phyloP scores from a whole-genome alignment of 2,888 invertebrate genomes.

The Apantesis nais region DNA sequence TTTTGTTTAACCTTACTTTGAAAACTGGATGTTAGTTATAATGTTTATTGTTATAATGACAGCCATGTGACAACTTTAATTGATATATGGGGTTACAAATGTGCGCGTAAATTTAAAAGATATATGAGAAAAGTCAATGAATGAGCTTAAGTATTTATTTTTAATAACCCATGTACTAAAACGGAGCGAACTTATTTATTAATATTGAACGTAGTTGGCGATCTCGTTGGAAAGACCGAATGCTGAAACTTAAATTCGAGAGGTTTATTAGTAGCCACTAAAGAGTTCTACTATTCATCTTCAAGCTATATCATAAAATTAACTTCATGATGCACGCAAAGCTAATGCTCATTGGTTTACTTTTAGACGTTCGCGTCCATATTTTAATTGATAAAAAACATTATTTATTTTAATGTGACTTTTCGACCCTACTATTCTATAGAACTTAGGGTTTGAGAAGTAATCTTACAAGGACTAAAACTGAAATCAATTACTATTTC shows the following conservation, averaged over 20 bases:
- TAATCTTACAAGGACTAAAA: too few species aligned
- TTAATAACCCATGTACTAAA: not conserved
- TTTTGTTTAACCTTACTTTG: too few species aligned
- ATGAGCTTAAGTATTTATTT: not conserved
- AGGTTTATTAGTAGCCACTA: too few species aligned
- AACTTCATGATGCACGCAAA: not conserved
- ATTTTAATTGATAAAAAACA: too few species aligned
- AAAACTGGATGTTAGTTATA: too few species aligned
- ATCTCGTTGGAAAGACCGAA: not conserved
- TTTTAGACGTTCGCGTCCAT: too few species aligned
- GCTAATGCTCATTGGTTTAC: too few species aligned
- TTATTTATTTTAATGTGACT: too few species aligned
- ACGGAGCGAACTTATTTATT: not conserved
- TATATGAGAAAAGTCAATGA: not conserved
- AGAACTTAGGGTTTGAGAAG: not conserved
- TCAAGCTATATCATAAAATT: not conserved
- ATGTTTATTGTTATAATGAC: too few species aligned
- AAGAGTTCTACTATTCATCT: not conserved
- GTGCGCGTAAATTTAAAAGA: not conserved
- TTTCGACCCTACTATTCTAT: too few species aligned
- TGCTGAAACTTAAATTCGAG: not conserved
- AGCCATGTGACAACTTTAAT: constrained; percentile 1
- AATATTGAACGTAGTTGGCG: not conserved
- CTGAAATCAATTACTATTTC: too few species aligned
- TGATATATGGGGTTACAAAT: not conserved